Evolutionary conservation across 2,113 vertebrate genomes (phyloP).

Genomic region (Sisor rabdophorus): DNA sequence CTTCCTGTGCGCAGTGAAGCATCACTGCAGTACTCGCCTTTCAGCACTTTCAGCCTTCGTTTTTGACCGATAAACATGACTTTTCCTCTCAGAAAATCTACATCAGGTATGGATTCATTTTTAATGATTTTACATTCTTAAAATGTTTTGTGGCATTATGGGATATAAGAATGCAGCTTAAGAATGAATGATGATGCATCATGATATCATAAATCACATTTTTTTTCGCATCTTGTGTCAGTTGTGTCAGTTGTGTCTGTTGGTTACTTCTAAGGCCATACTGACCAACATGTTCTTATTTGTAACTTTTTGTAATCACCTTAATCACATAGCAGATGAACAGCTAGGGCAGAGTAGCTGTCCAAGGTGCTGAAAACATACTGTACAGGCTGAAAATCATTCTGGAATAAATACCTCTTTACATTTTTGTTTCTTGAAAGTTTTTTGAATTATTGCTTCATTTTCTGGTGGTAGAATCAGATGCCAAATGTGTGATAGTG

Average conservation of each 20-base stretch:
- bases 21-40: constrained; percentile 61
- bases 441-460: not conserved
- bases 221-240: too few species aligned
- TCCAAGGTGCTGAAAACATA: constrained; percentile 46
- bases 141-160: not conserved
- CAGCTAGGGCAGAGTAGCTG: constrained; percentile 4
- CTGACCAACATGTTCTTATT: not conserved
- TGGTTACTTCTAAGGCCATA: too few species aligned
- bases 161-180: not conserved
- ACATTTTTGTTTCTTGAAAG: not conserved
- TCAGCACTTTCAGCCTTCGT: constrained; percentile 44
- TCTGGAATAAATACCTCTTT: too few species aligned
- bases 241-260: too few species aligned
- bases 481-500: too few species aligned
- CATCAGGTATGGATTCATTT: constrained; percentile 85
- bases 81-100: constrained; percentile 89
- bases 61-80: constrained; percentile 76
- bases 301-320: constrained; percentile 1
- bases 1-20: constrained; percentile 61
- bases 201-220: too few species aligned
- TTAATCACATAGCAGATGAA: not conserved
- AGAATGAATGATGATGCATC: not conserved
- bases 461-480: not conserved
- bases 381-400: too few species aligned
- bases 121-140: constrained; percentile 37